Evolutionary conservation across 2,888 invertebrate genomes (phyloP), one percentile per base, ranked within the genome.

Genomic region (Leucozona laternaria): DNA sequence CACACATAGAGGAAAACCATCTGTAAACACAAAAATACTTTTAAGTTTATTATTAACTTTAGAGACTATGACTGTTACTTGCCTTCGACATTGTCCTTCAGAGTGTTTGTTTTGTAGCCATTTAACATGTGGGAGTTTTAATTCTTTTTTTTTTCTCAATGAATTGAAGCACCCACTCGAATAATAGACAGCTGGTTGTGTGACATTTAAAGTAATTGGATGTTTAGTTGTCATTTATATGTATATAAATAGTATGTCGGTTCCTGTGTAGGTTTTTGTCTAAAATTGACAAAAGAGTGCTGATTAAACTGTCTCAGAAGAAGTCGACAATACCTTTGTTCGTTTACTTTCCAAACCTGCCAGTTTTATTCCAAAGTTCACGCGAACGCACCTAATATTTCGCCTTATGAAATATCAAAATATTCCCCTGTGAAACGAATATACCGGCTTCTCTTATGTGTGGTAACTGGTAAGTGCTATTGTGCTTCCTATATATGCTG

Each of bases 11-110:
- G 17, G 5, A 20, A 58, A 34, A 37, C 20, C 58, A 58, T 37
- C 58, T 58, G 58, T 58, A 37, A 58, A 20, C 58, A 58, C 58
- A 58, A n/a, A n/a, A n/a, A 58, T 58, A 58, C 58, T 58, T 58
- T 58, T 20, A 34, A 37, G 37, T 37, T 58, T 58, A 17, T 15
- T 58, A 58, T 37, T 20, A 58, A 58, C 20, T 37, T 37, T 22
- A 15, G 13, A 13, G 13, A 13, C 31, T 57, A 15, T 43, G 43
- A n/a, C 6, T 13, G 10, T 11, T 58, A 20, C 11, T 34, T 8
- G n/a, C n/a, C 2, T 13, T 58, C 6, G 11, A 2, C 2, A 2
- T 58, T 58, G 20, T 58, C 58, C 58, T 58, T 58, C 20, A 37
- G 0, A 43, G 11, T 57, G 31, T 34, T 58, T 17, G 57, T 34